These are phyloP conservation scores for Steatocranus sp. DNA, from an alignment of 2,797 vertebrate species.

Conservation along the genomic window DNA sequence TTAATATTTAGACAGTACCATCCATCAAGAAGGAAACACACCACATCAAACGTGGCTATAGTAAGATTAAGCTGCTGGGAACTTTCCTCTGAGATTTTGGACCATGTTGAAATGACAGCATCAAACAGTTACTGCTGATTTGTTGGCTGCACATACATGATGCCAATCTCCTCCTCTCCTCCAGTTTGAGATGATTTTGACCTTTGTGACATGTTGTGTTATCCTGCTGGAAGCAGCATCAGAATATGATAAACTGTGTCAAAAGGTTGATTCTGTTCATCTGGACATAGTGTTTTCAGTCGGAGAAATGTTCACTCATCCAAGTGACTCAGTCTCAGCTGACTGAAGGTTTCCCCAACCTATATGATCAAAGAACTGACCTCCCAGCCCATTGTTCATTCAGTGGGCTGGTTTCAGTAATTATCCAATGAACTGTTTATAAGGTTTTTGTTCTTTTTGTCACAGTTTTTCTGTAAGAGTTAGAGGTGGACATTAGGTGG, in stretches of 20 bases:
- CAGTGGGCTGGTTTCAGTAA: not conserved
- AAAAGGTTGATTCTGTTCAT: not conserved
- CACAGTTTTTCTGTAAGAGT: not conserved
- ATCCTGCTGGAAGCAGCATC: not conserved
- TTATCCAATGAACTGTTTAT: not conserved
- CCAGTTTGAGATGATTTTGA: not conserved
- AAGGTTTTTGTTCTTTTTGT: not conserved
- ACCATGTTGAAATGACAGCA: not conserved
- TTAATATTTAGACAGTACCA: not conserved
- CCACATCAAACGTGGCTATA: not conserved
- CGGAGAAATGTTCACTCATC: not conserved
- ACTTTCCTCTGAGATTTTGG: not conserved
- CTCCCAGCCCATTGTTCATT: not conserved
- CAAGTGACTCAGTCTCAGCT: too few species aligned
- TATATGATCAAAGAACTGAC: not conserved
- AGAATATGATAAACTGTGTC: not conserved
- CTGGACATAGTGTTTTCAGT: not conserved
- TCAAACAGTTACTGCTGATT: not conserved
- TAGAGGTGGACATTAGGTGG: not conserved
- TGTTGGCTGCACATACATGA: not conserved
- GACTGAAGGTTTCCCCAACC: not conserved
- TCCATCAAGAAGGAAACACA: not conserved
- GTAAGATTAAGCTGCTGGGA: not conserved
- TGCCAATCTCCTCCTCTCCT: not conserved
- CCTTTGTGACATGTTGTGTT: not conserved